A percentile compares a stretch with the other conserved stretches of the same genome.
These are phyloP conservation scores for Allobates femoralis DNA, from an alignment of 2,797 vertebrate species.

Conservation along the genomic window DNA sequence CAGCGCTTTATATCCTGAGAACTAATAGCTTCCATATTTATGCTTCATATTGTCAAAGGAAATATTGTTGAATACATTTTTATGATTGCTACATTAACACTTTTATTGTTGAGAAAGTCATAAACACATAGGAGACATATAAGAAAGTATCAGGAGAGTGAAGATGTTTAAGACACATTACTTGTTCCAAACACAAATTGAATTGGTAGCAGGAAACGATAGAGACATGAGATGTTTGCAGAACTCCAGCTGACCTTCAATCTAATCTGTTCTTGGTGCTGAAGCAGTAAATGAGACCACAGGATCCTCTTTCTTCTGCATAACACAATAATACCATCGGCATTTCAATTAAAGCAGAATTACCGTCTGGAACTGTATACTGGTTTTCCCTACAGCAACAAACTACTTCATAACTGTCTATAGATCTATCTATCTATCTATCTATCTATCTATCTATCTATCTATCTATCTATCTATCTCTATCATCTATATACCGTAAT, in stretches of 20 bases:
- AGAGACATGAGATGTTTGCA: slow-evolving; percentile 46
- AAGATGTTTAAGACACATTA: slow-evolving; percentile 49
- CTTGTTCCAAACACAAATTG: slow-evolving; percentile 53
- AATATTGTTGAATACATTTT: slow-evolving; percentile 43
- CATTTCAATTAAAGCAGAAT: slow-evolving; percentile 50
- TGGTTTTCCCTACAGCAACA: slow-evolving; percentile 32
- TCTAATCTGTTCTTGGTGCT: slow-evolving; percentile 55
- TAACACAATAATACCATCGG: slow-evolving; percentile 44
- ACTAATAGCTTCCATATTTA: slow-evolving; percentile 34
- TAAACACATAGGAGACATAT: slow-evolving; percentile 35
- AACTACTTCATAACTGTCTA: slow-evolving; percentile 15
- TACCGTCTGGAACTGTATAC: slow-evolving; percentile 40
- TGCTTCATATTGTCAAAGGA: slow-evolving; percentile 15
- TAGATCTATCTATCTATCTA: slow-evolving; percentile 25
- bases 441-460: slow-evolving; percentile 10
- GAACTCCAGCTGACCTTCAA: slow-evolving; percentile 59
- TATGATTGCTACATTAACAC: slow-evolving; percentile 45
- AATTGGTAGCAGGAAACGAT: slow-evolving; percentile 55
- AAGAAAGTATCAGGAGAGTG: slow-evolving; percentile 38
- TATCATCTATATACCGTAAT: too few species aligned
- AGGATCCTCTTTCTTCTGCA: slow-evolving; percentile 46
- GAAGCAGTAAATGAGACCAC: slow-evolving; percentile 59
- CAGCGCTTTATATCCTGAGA: slow-evolving; percentile 11
- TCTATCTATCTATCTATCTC: too few species aligned
- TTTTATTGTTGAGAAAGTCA: slow-evolving; percentile 36